These are phyloP conservation scores for Cetoscarus ocellatus DNA, from an alignment of 2,797 vertebrate species.

Conservation along the genomic window DNA sequence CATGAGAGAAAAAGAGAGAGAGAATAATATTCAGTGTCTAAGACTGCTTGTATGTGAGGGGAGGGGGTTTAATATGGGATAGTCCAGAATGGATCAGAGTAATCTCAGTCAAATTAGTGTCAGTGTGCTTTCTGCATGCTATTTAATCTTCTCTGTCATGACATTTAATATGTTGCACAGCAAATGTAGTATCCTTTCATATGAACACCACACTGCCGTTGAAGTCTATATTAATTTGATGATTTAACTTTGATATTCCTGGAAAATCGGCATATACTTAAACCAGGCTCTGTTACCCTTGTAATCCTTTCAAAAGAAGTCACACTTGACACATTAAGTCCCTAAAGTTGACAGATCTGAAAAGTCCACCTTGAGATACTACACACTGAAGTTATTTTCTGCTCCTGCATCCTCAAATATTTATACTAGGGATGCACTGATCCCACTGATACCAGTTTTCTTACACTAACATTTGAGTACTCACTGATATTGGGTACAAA, in stretches of 20 bases:
- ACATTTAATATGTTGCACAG: slow-evolving; percentile 47
- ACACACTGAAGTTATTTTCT: too few species aligned
- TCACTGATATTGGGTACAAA: too few species aligned
- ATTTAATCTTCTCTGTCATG: slow-evolving; percentile 60
- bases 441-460: too few species aligned
- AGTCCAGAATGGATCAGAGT: slow-evolving; percentile 58
- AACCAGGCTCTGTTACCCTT: not conserved
- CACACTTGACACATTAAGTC: too few species aligned
- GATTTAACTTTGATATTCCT: slow-evolving; percentile 2
- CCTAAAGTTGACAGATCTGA: too few species aligned
- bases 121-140: slow-evolving; percentile 49
- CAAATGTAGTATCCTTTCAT: slow-evolving; percentile 35
- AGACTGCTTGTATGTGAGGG: slow-evolving; percentile 8
- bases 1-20: not conserved
- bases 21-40: slow-evolving; percentile 19
- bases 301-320: too few species aligned
- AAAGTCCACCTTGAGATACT: too few species aligned
- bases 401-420: too few species aligned
- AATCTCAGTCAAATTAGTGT: slow-evolving; percentile 74
- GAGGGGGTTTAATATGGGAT: slow-evolving; percentile 24
- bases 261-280: not conserved
- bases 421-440: too few species aligned
- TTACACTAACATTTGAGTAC: too few species aligned
- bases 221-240: not conserved
- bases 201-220: slow-evolving; percentile 6